A percentile compares a stretch with the other conserved stretches of the same genome.
These are phyloP conservation scores for Varanus salvator DNA, from an alignment of 2,113 vertebrate species.

Conservation along the genomic window DNA sequence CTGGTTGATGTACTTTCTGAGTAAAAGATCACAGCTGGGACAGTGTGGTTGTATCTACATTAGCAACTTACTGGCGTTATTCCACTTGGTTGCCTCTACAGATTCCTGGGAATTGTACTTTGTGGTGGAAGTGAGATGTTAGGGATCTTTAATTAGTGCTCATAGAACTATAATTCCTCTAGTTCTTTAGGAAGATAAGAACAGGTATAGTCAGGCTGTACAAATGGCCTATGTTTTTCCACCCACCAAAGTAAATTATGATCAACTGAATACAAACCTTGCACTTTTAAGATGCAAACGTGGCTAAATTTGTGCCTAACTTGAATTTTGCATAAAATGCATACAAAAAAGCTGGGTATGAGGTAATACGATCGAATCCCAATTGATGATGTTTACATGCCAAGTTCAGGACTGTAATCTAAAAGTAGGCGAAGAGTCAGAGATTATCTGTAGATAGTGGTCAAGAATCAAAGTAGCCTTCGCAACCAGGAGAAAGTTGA, in stretches of 20 bases:
- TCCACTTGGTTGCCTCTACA: neutral
- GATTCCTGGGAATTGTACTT: neutral
- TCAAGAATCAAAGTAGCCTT: neutral
- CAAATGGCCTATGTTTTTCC: neutral
- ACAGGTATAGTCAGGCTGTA: neutral
- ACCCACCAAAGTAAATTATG: neutral
- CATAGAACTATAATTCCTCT: neutral
- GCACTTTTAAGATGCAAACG: neutral
- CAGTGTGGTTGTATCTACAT: neutral
- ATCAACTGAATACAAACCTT: neutral
- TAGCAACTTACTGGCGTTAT: neutral
- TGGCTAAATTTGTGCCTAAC: neutral
- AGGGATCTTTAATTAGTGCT: neutral
- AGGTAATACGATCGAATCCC: neutral
- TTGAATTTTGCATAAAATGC: neutral
- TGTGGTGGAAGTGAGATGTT: neutral
- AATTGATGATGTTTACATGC: neutral
- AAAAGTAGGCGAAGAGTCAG: neutral
- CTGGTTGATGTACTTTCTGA: neutral
- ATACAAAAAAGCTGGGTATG: neutral
- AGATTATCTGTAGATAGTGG: neutral
- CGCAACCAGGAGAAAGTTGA: neutral
- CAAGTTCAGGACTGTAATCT: neutral
- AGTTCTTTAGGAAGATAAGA: no score
- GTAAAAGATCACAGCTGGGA: neutral